Base-by-base conservation (phyloP, 2,113 vertebrate genomes). In the Fregetta grallaria region DNA sequence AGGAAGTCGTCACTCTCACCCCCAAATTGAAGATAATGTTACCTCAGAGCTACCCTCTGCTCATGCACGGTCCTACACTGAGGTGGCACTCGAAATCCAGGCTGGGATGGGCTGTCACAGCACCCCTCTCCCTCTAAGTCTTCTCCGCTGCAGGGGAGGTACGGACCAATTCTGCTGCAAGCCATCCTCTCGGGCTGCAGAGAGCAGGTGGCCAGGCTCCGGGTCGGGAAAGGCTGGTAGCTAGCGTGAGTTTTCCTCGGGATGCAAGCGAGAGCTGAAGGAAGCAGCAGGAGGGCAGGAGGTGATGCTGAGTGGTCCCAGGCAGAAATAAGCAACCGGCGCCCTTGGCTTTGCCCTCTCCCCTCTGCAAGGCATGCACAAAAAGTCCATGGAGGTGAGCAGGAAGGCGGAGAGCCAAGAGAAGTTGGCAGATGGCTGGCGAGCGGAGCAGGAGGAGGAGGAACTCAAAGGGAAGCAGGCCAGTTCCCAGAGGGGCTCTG, bases 341-440 rank as follows among this genome's bases (percentile, higher is more conserved):
- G 1, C 58, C 52, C 14, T 82, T 53, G 90, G 67, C 77, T 81
- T 75, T 95, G 59, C 90, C 93, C 17, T 70, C 44, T 83, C 53
- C 79, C 50, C 55, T 90, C 95, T 91, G 49, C 34, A 97, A 99
- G 99, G 99, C 61, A 99, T 99, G 99, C 99, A 99, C 97, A 99
- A 99, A 95, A 99, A 99, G 95, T 99, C 99, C 59, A 75, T 98
- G 73, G 99, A 98, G 87, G 97, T 98, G 90, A 93, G 97, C 83
- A 98, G 98, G 75, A 99, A 98, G 92, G 88, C 97, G 14, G 98
- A 98, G 56, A 91, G 89, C 61, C 97, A 98, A 90, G 98, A 98
- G 93, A 98, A 98, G 32, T 90, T 97, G 44, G 88, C 97, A 38
- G 96, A 96, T 75, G 97, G 97, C 45, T 97, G 97, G 65, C 97